A percentile compares a stretch with the other conserved stretches of the same genome.
These are phyloP conservation scores for Cheilosia vulpina DNA, from an alignment of 2,888 invertebrate genomes.

Conservation along the genomic window DNA sequence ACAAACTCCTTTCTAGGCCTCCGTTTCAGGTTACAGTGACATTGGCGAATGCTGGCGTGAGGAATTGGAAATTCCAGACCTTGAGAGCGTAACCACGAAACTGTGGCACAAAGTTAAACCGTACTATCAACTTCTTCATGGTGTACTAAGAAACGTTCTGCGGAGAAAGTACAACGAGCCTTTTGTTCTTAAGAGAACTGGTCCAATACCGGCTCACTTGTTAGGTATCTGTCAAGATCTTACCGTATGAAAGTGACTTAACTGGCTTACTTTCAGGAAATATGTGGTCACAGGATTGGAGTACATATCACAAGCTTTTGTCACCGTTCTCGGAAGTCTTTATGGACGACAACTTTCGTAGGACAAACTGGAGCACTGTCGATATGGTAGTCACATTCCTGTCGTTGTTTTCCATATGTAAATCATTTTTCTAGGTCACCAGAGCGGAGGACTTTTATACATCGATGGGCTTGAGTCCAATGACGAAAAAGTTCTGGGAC, in stretches of 20 bases:
- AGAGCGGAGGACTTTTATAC: conserved; percentile 88
- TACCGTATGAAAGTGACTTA: not conserved
- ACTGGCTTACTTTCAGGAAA: conserved; percentile 83
- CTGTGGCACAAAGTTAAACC: conserved; percentile 86
- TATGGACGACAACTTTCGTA: conserved; percentile 84
- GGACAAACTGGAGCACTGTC: conserved; percentile 85
- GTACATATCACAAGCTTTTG: conserved; percentile 85
- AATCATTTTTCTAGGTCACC: conserved; percentile 76
- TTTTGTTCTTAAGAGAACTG: conserved; percentile 85
- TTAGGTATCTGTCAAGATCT: conserved; percentile 84
- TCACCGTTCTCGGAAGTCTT: conserved; percentile 84
- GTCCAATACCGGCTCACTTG: conserved; percentile 88
- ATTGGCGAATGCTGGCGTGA: conserved; percentile 88
- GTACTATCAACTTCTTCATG: conserved; percentile 89
- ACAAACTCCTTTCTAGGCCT: not conserved
- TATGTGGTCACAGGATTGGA: conserved; percentile 90
- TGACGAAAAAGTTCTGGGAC: conserved; percentile 87
- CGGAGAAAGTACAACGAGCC: conserved; percentile 84
- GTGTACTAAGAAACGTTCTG: conserved; percentile 87
- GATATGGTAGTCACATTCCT: conserved; percentile 84
- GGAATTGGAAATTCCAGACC: conserved; percentile 86
- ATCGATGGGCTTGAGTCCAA: conserved; percentile 86
- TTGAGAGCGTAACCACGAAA: conserved; percentile 84
- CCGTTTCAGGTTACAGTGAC: conserved; percentile 86
- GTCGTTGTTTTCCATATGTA: not conserved